Evolutionary conservation across 2,797 vertebrate genomes (phyloP), one percentile per base, ranked within the genome.

Genomic region (Eremophila alpestris): DNA sequence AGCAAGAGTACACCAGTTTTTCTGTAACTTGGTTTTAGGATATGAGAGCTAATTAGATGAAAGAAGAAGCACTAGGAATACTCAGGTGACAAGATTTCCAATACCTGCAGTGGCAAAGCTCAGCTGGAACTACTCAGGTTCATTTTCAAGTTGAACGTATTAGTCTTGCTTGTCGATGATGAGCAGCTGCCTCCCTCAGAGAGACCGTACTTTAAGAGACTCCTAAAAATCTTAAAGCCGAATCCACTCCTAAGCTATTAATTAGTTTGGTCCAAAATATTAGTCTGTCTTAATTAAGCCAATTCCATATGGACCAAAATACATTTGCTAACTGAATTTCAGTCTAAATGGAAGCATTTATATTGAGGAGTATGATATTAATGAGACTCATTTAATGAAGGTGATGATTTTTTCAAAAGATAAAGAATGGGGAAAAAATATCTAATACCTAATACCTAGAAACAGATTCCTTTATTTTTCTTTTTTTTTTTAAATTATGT

Each of bases 221-320:
- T 38, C 58, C 78, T 87, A 49, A 70, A 91, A 95, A 19, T 62
- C 59, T 84, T 91, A 76, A 45, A 90, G 30, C n/a, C 26, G 56
- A 89, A 90, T 56, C 30, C 45, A 56, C 68, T 90, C 29, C 64
- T 94, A 87, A 84, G 41, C 40, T 93, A 89, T 89, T 94, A 95
- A 93, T 86, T 89, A 93, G 45, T 51, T 77, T 43, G 54, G 49
- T 87, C 71, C 71, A 87, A 90, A 95, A 85, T 89, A 79, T 64
- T 89, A 67, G 27, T 89, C 78, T 84, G 20, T 90, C 81, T 90
- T 94, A 93, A 90, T 92, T 94, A 94, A 86, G 67, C 30, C 15
- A 84, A 58, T 90, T 90, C 90, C 80, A 82, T 88, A 88, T 2
- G 26, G 91, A 93, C 54, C 14, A 59, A 91, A 93, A 91, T 36